Evolutionary conservation across 2,113 vertebrate genomes (phyloP).

Genomic region (Proteles cristata): DNA sequence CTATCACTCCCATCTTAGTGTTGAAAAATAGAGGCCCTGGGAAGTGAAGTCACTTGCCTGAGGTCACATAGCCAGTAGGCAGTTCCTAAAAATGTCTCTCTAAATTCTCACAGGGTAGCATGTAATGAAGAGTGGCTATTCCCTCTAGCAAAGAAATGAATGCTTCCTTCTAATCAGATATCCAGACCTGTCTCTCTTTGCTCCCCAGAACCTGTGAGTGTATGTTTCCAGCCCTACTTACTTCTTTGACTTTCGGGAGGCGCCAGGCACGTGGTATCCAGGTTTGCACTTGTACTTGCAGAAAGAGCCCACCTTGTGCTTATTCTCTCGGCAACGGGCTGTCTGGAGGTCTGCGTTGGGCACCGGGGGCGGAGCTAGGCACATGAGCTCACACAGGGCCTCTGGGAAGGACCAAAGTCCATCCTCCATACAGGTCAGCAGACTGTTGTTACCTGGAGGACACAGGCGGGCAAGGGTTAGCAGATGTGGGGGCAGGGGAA

Average conservation of each 20-base stretch:
- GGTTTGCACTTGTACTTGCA: slow-evolving; percentile 99
- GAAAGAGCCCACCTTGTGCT: slow-evolving; percentile 96
- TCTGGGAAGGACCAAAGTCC: slow-evolving; percentile 99
- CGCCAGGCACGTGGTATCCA: slow-evolving; percentile 94
- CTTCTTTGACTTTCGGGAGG: slow-evolving; percentile 93
- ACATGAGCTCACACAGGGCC: slow-evolving; percentile 97
- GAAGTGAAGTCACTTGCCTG: not conserved
- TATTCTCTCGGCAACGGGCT: slow-evolving; percentile 91
- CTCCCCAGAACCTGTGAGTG: fast-evolving
- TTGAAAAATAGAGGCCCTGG: not conserved
- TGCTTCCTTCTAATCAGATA: not conserved
- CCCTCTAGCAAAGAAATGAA: not conserved
- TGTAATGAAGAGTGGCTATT: fast-evolving
- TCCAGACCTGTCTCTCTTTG: not conserved
- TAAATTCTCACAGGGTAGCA: not conserved
- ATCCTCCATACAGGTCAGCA: slow-evolving; percentile 95
- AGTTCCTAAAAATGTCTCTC: not conserved
- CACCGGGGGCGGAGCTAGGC: slow-evolving; percentile 91
- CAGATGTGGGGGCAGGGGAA: not conserved
- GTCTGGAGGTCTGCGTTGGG: slow-evolving; percentile 95
- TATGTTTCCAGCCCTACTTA: slow-evolving; percentile 72
- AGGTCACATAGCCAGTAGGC: not conserved
- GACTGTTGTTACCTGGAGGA: slow-evolving; percentile 93
- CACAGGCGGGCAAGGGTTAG: slow-evolving; percentile 40
- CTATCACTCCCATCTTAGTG: not conserved